A percentile compares a stretch with the other conserved stretches of the same genome.
phyloP scores from a whole-genome alignment of 92 coral and sea anemone species.

The Pocillopora grandis region DNA sequence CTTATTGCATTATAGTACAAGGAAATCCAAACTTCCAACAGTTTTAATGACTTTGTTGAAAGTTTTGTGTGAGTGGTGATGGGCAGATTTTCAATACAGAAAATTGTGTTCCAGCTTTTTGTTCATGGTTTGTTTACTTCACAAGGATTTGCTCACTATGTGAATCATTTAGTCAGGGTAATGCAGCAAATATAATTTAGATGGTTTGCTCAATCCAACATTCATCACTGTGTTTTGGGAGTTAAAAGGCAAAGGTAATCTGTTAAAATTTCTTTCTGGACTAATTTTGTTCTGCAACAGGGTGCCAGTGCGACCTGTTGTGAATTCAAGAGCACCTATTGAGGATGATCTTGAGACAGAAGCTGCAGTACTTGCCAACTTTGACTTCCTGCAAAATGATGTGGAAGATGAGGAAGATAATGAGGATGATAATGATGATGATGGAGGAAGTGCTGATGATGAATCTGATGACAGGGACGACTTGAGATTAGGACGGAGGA shows the following conservation, averaged over 20 bases:
- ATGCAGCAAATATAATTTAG: too few relatives aligned
- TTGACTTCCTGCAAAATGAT: conserved; percentile 93
- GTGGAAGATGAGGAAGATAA: conserved; percentile 88
- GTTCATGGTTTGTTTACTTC: too few relatives aligned
- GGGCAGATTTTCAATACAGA: too few relatives aligned
- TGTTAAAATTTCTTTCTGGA: background rate
- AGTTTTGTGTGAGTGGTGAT: too few relatives aligned
- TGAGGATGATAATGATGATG: conserved; percentile 87
- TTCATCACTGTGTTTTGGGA: too few relatives aligned
- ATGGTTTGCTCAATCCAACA: too few relatives aligned
- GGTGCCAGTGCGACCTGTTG: conserved; percentile 30
- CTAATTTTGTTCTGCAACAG: conserved; percentile 5
- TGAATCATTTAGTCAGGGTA: too few relatives aligned
- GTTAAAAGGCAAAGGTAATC: background rate
- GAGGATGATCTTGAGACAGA: conserved; percentile 76
- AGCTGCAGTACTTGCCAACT: conserved; percentile 88
- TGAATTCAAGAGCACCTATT: conserved; percentile 15
- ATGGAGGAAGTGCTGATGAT: conserved; percentile 99
- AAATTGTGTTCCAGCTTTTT: too few relatives aligned
- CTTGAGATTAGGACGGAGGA: conserved; percentile 70
- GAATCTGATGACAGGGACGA: conserved; percentile 98
- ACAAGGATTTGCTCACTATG: too few relatives aligned
- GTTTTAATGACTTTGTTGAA: too few relatives aligned
- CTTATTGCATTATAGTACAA: too few relatives aligned
- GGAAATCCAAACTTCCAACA: too few relatives aligned